Base-by-base conservation (phyloP, 2,888 invertebrate species). In the Neria commutata region DNA sequence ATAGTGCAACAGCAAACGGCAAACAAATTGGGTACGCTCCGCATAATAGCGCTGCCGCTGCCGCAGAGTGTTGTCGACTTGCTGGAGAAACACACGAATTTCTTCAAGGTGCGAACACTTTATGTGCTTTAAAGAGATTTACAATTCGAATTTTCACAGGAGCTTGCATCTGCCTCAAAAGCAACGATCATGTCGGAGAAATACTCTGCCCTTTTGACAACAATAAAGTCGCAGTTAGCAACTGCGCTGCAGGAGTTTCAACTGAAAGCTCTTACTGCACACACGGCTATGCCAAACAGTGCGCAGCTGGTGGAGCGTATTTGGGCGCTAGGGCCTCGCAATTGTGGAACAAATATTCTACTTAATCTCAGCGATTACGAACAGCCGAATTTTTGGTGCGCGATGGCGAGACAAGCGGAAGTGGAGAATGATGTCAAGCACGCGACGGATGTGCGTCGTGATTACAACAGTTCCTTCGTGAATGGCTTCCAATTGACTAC, bases 241-340 rank as follows among this genome's bases (percentile, higher is more conserved):
- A 78, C 74, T 24, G 85, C 87, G 10, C 89, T 92, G 69, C 76
- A 83, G 1, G 86, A 87, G 56, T 83, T 86, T 2, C 86, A 85
- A 1, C 81, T 84, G 1, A 71, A 73, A 42, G 70, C 8, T 78
- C 83, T 79, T 0, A 67, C 67, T 57, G 86, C 86, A 84, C 76
- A 83, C 1, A 87, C 87, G 85, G 74, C 81, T 8, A 79, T 85
- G 23, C n/a, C n/a, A n/a, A n/a, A n/a, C n/a, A n/a, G n/a, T n/a
- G 79, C 85, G 45, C 70, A 85, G 40, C 55, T 80, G 40, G 83
- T 88, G 1, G 83, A 87, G 52, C 86, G 88, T 81, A 87, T 99
- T 67, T 98, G 97, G 97, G 89, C 93, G 3, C 90, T 98, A 66
- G 97, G 98, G 0, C 95, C 96, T 3, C 87, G 91, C 64, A 89